Conservation (phyloP, 2,797 vertebrate species). For the Neosilurus mollespiculum region DNA sequence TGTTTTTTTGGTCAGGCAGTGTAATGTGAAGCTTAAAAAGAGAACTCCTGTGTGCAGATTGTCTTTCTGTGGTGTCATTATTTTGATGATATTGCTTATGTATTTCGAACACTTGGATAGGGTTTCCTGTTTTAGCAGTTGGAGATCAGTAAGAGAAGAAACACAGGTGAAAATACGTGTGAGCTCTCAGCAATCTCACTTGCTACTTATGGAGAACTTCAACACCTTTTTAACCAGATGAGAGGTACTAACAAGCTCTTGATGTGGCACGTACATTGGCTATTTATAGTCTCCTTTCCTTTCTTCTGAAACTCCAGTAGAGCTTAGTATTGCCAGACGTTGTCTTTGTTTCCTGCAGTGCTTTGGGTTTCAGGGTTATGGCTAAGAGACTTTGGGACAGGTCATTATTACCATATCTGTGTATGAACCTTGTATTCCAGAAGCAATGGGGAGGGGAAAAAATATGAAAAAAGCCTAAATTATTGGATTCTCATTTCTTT, state of each 20-base stretch:
- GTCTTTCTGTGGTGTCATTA: not conserved
- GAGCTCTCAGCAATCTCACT: slow-evolving; percentile 8
- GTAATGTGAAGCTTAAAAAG: not conserved
- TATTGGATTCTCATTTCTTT: not conserved
- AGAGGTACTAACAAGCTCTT: slow-evolving; percentile 16
- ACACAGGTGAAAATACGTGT: not conserved
- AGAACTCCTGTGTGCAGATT: not conserved
- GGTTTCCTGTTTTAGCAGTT: slow-evolving; percentile 6
- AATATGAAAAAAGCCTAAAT: not conserved
- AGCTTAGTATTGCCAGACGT: not conserved
- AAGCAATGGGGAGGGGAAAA: not conserved
- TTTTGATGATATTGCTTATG: not conserved
- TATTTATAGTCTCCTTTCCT: slow-evolving; percentile 10
- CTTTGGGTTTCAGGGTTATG: not conserved
- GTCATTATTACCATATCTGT: not conserved
- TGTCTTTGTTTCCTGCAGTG: slow-evolving; percentile 1
- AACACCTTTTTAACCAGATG: not conserved
- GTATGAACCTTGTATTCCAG: not conserved
- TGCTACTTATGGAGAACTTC: not conserved
- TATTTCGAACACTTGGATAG: not conserved
- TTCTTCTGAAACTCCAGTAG: not conserved
- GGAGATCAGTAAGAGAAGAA: not conserved
- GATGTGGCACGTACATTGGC: not conserved
- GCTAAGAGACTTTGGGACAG: slow-evolving; percentile 12
- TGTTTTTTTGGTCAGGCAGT: too few relatives aligned